Evolutionary conservation across 2,797 vertebrate genomes (phyloP).

Genomic region (Neomorphus geoffroyi): DNA sequence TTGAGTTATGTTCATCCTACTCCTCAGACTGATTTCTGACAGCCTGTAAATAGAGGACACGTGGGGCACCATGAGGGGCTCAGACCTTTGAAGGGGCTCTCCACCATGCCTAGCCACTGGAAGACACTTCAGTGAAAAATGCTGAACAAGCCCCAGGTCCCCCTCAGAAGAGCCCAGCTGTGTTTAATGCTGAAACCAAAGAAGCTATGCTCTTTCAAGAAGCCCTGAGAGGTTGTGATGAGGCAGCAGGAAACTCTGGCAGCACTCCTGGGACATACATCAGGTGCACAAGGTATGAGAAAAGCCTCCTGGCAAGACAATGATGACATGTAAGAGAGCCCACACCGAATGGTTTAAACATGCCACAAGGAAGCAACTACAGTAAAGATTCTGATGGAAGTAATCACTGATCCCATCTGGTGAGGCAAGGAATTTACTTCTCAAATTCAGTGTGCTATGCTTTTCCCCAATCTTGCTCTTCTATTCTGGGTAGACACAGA

Average conservation of each 20-base stretch:
- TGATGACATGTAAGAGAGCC: background rate
- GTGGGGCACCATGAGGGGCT: background rate
- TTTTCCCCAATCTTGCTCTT: background rate
- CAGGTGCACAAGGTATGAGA: background rate
- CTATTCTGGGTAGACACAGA: background rate
- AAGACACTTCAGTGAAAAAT: background rate
- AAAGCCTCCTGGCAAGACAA: background rate
- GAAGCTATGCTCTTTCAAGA: background rate
- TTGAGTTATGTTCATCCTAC: background rate
- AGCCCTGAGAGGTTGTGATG: background rate
- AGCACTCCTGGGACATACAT: background rate
- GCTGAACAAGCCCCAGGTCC: background rate
- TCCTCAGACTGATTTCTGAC: background rate
- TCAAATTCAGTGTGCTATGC: background rate
- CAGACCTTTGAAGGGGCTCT: background rate
- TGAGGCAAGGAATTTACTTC: background rate
- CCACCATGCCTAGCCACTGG: accelerated
- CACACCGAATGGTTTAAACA: background rate
- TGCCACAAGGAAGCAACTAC: background rate
- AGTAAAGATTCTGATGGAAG: background rate
- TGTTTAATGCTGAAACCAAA: background rate
- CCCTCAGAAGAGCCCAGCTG: background rate
- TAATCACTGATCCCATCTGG: background rate
- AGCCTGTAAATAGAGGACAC: background rate
- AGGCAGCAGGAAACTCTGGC: background rate